Conservation (phyloP, 2,888 invertebrate genomes). For the Lucinisca nassula region DNA sequence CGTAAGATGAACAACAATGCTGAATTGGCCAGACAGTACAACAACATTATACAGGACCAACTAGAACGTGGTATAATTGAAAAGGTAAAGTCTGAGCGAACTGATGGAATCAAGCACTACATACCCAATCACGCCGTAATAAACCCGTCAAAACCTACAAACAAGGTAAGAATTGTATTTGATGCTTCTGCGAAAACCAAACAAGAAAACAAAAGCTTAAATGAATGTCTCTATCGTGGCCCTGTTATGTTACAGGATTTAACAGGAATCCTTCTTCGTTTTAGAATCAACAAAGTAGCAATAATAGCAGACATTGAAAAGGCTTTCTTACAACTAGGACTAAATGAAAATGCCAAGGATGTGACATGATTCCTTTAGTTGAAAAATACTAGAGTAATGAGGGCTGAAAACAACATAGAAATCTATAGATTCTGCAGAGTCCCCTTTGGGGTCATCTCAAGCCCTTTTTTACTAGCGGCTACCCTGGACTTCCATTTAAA, state of each 20-base stretch:
- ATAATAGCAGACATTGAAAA: slow-evolving; percentile 40
- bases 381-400: not conserved
- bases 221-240: slow-evolving; percentile 20
- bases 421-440: not conserved
- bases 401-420: not conserved
- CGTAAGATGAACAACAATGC: not conserved
- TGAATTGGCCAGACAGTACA: not conserved
- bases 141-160: not conserved
- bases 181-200: slow-evolving; percentile 3
- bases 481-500: not conserved
- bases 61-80: not conserved
- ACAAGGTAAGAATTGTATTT: slow-evolving; percentile 19
- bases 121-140: not conserved
- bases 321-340: slow-evolving; percentile 16
- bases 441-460: not conserved
- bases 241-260: slow-evolving; percentile 24
- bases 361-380: not conserved
- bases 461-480: not conserved
- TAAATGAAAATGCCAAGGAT: not conserved
- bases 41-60: too few relatives aligned
- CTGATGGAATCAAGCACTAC: not conserved
- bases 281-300: not conserved
- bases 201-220: not conserved
- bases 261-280: slow-evolving; percentile 14
- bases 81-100: not conserved